phyloP scores from a whole-genome alignment of 1,140 invertebrate genomes.

The Magallana angulata region DNA sequence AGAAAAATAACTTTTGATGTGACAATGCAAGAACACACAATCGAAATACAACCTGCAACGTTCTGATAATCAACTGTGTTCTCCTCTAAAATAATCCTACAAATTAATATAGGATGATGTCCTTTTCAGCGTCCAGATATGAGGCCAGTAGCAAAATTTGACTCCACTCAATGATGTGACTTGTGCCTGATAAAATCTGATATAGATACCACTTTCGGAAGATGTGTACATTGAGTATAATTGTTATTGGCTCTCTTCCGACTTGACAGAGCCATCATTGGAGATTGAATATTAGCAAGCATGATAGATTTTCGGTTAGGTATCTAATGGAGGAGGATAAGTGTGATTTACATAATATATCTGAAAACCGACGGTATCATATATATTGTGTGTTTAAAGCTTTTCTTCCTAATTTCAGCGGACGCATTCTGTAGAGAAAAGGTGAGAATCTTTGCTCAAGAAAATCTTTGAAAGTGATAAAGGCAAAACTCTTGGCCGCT shows the following conservation, averaged over 20 bases:
- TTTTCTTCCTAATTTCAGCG: background rate
- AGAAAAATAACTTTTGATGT: too few relatives aligned
- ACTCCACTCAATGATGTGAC: background rate
- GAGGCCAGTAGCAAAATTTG: background rate
- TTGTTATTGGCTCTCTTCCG: constrained; percentile 14
- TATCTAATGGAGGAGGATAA: constrained; percentile 19
- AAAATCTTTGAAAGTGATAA: constrained; percentile 8
- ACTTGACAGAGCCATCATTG: constrained; percentile 10
- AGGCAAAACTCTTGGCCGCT: background rate
- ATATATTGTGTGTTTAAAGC: constrained; percentile 9
- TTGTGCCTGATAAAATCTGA: background rate
- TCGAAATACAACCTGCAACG: too few relatives aligned
- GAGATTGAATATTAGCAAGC: constrained; percentile 19
- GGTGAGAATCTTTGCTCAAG: background rate
- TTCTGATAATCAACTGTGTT: too few relatives aligned
- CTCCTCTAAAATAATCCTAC: background rate
- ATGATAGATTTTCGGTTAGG: constrained; percentile 20
- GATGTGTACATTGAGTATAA: background rate
- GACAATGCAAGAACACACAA: too few relatives aligned
- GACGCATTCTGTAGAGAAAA: background rate
- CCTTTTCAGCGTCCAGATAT: background rate
- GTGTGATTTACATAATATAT: constrained; percentile 22
- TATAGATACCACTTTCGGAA: constrained; percentile 23
- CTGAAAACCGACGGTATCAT: constrained; percentile 6
- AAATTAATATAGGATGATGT: background rate